Evolutionary conservation across 2,888 invertebrate species (phyloP).

Genomic region (Tachina lurida): DNA sequence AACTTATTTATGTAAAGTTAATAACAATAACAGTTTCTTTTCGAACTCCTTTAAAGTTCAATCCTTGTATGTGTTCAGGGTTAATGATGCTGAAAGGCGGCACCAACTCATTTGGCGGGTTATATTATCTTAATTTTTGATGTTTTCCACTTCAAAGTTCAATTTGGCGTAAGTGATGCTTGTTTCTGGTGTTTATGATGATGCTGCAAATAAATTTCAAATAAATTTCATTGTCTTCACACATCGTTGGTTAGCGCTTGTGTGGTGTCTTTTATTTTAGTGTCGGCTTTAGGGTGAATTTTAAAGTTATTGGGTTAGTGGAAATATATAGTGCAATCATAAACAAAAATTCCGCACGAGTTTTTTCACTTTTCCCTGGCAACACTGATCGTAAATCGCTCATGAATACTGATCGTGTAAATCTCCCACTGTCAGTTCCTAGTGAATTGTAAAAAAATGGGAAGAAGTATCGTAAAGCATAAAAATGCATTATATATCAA

Average conservation of each 20-base stretch:
- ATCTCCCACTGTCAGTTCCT: too few species aligned
- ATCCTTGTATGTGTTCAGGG: not conserved
- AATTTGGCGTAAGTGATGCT: not conserved
- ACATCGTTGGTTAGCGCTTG: not conserved
- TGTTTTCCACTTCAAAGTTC: not conserved
- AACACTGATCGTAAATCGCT: too few species aligned
- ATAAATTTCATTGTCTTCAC: constrained; percentile 11
- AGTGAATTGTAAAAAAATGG: too few species aligned
- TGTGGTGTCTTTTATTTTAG: not conserved
- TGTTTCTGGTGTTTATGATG: not conserved
- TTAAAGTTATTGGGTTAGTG: not conserved
- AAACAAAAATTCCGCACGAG: too few species aligned
- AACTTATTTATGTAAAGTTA: too few species aligned
- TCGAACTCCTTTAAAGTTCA: not conserved
- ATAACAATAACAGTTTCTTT: too few species aligned
- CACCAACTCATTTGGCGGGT: not conserved
- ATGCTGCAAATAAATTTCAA: not conserved
- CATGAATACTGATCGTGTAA: too few species aligned
- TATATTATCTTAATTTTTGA: not conserved
- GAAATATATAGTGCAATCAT: not conserved
- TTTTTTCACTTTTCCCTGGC: not conserved
- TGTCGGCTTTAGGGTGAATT: not conserved
- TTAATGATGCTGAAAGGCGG: not conserved
- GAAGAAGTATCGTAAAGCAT: too few species aligned
- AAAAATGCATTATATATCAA: too few species aligned